Conservation (phyloP, 2,113 vertebrate species). For the Mus spicilegus region DNA sequence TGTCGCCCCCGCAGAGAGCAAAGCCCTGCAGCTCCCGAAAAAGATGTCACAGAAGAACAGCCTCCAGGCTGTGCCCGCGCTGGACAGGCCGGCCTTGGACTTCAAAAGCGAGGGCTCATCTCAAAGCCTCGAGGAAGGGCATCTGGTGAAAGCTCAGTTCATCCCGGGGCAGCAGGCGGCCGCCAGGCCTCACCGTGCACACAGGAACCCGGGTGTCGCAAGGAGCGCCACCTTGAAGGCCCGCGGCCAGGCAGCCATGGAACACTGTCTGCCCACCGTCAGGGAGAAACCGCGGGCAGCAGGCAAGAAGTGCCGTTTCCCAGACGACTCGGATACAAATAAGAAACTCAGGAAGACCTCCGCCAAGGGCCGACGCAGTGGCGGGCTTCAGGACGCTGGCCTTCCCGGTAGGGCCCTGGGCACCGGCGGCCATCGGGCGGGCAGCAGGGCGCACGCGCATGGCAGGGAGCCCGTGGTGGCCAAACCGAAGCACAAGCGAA, state of each 20-base stretch:
- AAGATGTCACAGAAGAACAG: conserved; percentile 83
- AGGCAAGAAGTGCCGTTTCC: conserved; percentile 87
- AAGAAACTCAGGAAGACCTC: conserved; percentile 87
- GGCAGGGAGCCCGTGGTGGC: conserved; percentile 90
- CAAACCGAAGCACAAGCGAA: conserved; percentile 93
- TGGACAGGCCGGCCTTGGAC: conserved; percentile 85
- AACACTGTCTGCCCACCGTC: conserved; percentile 80
- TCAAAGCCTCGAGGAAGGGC: conserved; percentile 90
- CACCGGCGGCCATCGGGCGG: conserved; percentile 66
- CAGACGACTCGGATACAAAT: conserved; percentile 88
- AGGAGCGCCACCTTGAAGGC: conserved; percentile 84
- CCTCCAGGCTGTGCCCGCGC: conserved; percentile 66
- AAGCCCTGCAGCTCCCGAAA: conserved; percentile 82
- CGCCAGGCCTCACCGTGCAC: conserved; percentile 85
- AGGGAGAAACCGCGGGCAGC: conserved; percentile 85
- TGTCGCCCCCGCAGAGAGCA: conserved; percentile 82
- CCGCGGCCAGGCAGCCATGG: conserved; percentile 79
- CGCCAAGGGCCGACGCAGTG: conserved; percentile 83
- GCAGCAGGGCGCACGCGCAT: conserved; percentile 81
- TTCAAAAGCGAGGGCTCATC: conserved; percentile 90
- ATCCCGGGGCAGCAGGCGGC: conserved; percentile 86
- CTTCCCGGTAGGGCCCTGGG: conserved; percentile 82
- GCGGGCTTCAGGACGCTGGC: conserved; percentile 82
- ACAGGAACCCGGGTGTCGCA: conserved; percentile 85
- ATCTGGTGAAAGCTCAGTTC: conserved; percentile 87